phyloP scores from a whole-genome alignment of 2,113 vertebrate species.

The Hypocryptadius cinnamomeus region DNA sequence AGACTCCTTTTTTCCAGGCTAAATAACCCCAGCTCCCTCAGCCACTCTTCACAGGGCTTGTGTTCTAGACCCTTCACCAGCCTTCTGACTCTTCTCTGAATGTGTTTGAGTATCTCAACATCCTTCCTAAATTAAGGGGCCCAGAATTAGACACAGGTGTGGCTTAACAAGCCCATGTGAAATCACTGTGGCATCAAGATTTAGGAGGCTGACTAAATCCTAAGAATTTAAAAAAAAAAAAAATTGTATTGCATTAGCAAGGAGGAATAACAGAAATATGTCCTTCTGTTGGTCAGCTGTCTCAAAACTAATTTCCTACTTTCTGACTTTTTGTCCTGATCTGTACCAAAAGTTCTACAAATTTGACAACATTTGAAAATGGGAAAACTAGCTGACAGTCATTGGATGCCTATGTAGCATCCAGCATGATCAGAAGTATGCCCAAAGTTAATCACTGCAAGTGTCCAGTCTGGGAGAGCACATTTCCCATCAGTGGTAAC shows the following conservation, averaged over 20 bases:
- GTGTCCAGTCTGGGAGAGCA: neutral
- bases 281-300: neutral
- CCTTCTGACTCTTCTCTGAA: neutral
- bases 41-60: accelerated
- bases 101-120: neutral
- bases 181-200: neutral
- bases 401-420: neutral
- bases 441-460: neutral
- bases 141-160: neutral
- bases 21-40: neutral
- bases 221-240: neutral
- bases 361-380: neutral
- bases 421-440: neutral
- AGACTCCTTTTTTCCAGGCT: neutral
- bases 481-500: neutral
- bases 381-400: neutral
- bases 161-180: neutral
- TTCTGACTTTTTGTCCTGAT: neutral
- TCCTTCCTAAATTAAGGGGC: neutral
- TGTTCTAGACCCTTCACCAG: neutral
- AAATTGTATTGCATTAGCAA: neutral
- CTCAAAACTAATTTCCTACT: neutral
- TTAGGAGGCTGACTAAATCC: neutral
- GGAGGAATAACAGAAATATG: neutral
- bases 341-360: neutral